Evolutionary conservation across 2,113 vertebrate genomes (phyloP).

Genomic region (Thinocorus orbignyianus): DNA sequence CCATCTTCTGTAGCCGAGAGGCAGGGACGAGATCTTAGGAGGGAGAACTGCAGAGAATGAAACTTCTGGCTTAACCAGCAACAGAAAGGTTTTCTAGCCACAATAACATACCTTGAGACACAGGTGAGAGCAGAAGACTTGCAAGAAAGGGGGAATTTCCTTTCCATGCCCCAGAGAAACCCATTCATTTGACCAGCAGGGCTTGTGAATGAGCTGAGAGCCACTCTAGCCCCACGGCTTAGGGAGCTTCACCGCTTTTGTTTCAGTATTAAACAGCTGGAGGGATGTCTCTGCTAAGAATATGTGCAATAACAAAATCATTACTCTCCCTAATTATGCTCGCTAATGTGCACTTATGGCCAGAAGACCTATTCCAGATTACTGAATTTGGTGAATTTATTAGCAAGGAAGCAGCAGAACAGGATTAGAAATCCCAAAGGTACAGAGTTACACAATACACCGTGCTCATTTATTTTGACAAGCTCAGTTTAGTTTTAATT

Average conservation of each 20-base stretch:
- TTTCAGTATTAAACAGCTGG: conserved; percentile 54
- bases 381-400: conserved; percentile 49
- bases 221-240: background rate
- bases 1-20: conserved; percentile 38
- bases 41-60: background rate
- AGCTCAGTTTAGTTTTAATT: conserved; percentile 61
- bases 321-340: conserved; percentile 57
- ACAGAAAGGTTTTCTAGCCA: background rate
- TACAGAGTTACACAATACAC: background rate
- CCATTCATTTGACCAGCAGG: conserved; percentile 40
- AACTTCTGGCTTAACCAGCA: conserved; percentile 39
- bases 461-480: conserved; percentile 24
- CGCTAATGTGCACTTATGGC: conserved; percentile 19
- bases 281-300: conserved; percentile 38
- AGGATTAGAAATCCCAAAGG: conserved; percentile 53
- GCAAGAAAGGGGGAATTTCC: conserved; percentile 24
- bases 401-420: conserved; percentile 46
- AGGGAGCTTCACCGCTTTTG: conserved; percentile 12
- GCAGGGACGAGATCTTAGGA: background rate
- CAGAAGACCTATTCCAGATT: conserved; percentile 46
- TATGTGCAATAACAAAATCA: conserved; percentile 49
- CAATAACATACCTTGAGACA: conserved; percentile 17
- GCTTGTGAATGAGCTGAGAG: background rate
- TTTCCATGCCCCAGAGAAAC: conserved; percentile 41
- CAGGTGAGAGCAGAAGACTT: background rate